Evolutionary conservation across 2,888 invertebrate genomes (phyloP).

Genomic region (Eilema depressum): DNA sequence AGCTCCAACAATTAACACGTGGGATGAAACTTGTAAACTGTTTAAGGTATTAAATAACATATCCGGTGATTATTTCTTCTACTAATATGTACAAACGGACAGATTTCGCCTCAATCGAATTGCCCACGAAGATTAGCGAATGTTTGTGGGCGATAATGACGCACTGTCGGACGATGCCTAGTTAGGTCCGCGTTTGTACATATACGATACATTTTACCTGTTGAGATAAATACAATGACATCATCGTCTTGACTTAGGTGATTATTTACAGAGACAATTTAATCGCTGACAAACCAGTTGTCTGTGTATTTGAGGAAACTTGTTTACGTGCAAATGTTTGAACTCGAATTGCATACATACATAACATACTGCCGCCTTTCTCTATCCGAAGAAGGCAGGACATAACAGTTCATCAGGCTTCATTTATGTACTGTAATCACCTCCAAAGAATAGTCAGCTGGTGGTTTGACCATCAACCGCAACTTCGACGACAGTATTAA

Average conservation of each 20-base stretch:
- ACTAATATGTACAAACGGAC: constrained; percentile 55
- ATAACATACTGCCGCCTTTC: background rate
- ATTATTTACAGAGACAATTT: constrained; percentile 67
- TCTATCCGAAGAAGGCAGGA: background rate
- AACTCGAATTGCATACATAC: background rate
- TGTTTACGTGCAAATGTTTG: constrained; percentile 23
- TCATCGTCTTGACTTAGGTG: constrained; percentile 70
- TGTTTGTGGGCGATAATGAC: constrained; percentile 70
- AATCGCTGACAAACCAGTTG: constrained; percentile 46
- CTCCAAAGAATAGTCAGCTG: too few relatives aligned
- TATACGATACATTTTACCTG: constrained; percentile 67
- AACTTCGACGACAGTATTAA: too few relatives aligned
- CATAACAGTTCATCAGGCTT: too few relatives aligned
- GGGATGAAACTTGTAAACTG: constrained; percentile 43
- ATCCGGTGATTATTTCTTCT: constrained; percentile 58
- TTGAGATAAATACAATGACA: constrained; percentile 73
- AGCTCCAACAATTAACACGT: constrained; percentile 43
- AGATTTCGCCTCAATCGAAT: constrained; percentile 61
- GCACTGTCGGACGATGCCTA: constrained; percentile 57
- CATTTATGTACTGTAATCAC: too few relatives aligned
- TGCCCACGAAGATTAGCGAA: constrained; percentile 55
- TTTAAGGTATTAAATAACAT: constrained; percentile 50
- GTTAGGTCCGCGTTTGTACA: constrained; percentile 58
- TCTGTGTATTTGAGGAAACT: constrained; percentile 61
- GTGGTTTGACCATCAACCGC: too few relatives aligned